These are phyloP conservation scores for Vulpes ferrilata DNA, from an alignment of 2,113 vertebrate species.

Conservation along the genomic window DNA sequence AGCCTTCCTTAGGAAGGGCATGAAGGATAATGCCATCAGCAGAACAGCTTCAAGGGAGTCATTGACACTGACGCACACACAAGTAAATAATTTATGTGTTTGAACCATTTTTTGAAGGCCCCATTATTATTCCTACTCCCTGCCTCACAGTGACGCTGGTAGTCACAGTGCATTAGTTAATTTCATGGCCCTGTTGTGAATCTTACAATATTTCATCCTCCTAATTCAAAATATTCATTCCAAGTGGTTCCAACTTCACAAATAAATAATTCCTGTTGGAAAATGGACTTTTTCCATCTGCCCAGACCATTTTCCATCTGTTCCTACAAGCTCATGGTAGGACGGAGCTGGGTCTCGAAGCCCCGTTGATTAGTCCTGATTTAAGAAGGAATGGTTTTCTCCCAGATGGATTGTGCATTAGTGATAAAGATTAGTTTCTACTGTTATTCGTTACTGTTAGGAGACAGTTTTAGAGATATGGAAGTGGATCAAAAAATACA, in stretches of 20 bases:
- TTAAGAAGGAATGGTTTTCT: conserved; percentile 71
- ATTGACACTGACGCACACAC: not conserved
- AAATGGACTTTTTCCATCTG: conserved; percentile 83
- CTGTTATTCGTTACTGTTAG: conserved; percentile 61
- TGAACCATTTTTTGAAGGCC: conserved; percentile 68
- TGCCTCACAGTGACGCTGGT: conserved; percentile 48
- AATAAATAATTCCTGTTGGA: conserved; percentile 83
- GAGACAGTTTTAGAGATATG: conserved; percentile 48
- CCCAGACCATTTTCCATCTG: conserved; percentile 83
- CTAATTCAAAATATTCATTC: conserved; percentile 81
- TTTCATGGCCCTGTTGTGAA: conserved; percentile 79
- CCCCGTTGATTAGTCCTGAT: conserved; percentile 78
- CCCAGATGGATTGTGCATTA: conserved; percentile 73
- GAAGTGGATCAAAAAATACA: conserved; percentile 39
- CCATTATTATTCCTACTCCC: conserved; percentile 67
- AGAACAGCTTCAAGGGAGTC: conserved; percentile 68
- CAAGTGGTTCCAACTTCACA: conserved; percentile 80
- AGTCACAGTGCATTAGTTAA: conserved; percentile 75
- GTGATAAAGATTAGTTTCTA: conserved; percentile 67
- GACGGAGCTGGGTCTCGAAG: conserved; percentile 64
- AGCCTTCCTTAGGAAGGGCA: conserved; percentile 34
- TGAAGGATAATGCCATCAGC: conserved; percentile 40
- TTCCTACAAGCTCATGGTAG: conserved; percentile 69
- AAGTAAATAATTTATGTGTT: conserved; percentile 73
- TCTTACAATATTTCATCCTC: conserved; percentile 80